A percentile compares a stretch with the other conserved stretches of the same genome.
Evolutionary conservation across 92 coral and sea anemone genomes (phyloP).

Genomic region (Umimayanthus kanabou): DNA sequence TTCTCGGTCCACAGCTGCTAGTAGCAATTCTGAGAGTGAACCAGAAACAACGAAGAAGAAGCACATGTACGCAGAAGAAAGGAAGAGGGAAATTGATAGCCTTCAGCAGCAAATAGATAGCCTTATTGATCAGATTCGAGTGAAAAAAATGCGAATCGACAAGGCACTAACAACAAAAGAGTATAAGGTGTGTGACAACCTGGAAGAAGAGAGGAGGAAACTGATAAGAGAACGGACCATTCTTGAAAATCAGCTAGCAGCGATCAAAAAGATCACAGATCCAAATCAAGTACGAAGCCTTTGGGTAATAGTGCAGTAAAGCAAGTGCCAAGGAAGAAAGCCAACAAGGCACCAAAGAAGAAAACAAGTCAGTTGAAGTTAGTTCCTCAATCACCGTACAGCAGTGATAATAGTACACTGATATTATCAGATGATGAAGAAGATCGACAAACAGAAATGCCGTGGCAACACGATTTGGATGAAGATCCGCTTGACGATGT

Average conservation of each 20-base stretch:
- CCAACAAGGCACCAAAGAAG: constrained; percentile 33
- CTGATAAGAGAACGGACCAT: constrained; percentile 40
- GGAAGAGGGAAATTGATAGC: constrained; percentile 34
- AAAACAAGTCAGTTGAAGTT: constrained; percentile 26
- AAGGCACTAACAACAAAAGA: constrained; percentile 41
- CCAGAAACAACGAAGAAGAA: constrained; percentile 35
- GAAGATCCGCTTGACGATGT: neutral
- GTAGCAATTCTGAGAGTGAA: constrained; percentile 7
- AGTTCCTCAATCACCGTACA: constrained; percentile 34
- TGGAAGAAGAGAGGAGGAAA: constrained; percentile 38
- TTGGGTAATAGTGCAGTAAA: neutral
- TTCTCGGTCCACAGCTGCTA: constrained; percentile 34
- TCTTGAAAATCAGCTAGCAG: constrained; percentile 43
- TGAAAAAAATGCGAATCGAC: constrained; percentile 35
- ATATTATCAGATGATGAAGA: constrained; percentile 41
- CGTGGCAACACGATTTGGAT: constrained; percentile 7
- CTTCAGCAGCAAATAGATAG: constrained; percentile 18
- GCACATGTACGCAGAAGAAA: constrained; percentile 45
- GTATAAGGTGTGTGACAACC: constrained; percentile 36
- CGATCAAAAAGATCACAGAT: constrained; percentile 21
- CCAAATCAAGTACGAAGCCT: constrained; percentile 4
- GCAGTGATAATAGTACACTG: constrained; percentile 25
- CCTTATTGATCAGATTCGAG: constrained; percentile 40
- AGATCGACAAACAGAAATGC: constrained; percentile 13
- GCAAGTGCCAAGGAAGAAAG: constrained; percentile 19